phyloP scores from a whole-genome alignment of 2,888 invertebrate genomes.

The Mythimna lalbum region DNA sequence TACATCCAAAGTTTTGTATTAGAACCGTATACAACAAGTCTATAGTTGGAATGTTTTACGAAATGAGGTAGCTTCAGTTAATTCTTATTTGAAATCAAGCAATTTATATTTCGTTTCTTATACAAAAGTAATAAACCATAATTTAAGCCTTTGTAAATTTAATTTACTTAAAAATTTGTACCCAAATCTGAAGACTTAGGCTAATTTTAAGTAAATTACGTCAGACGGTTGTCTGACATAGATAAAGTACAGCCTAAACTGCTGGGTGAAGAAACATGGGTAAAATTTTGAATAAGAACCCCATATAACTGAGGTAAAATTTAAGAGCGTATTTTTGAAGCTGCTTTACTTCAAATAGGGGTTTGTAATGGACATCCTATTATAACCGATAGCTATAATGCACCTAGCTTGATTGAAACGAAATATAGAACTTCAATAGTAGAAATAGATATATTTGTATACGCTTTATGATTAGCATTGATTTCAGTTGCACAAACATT shows the following conservation, averaged over 20 bases:
- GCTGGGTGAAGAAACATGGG: background rate
- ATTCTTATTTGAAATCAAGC: no score
- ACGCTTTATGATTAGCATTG: background rate
- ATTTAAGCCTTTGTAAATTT: no score
- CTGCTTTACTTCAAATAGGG: background rate
- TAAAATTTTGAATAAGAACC: background rate
- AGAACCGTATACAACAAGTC: no score
- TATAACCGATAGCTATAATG: background rate
- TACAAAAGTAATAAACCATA: no score
- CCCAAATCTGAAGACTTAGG: no score
- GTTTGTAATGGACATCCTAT: background rate
- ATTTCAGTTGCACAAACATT: constrained; percentile 12
- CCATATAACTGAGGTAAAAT: background rate
- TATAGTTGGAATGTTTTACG: no score
- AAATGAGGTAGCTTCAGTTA: no score
- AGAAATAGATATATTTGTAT: background rate
- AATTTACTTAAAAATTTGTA: no score
- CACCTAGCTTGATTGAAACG: background rate
- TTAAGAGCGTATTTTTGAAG: background rate
- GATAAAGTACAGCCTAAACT: background rate
- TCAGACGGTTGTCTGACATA: no score
- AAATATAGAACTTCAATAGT: background rate
- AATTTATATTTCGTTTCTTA: no score
- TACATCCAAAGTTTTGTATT: no score
- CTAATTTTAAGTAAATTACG: no score